Percentiles rank a stretch among this genome's conserved stretches.
Conservation (phyloP, 1,140 invertebrate genomes). For the Drosophila sproati region DNA sequence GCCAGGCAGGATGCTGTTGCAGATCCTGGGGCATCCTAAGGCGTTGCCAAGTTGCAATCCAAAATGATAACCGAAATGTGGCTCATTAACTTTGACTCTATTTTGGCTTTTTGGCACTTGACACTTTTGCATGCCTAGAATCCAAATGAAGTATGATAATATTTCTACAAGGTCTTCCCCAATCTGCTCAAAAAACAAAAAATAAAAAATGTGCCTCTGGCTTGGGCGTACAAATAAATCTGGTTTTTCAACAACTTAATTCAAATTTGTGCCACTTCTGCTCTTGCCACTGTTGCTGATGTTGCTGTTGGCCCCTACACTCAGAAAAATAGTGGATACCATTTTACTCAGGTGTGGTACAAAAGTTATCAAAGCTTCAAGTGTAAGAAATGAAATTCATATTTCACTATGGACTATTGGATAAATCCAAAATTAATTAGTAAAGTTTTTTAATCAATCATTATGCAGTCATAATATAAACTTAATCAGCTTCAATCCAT, state of each 20-base stretch:
- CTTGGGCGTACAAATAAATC: conserved; percentile 64
- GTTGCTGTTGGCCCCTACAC: background rate
- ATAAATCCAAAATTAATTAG: too few species aligned
- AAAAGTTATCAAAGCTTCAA: too few species aligned
- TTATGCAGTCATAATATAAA: too few species aligned
- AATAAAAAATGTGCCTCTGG: background rate
- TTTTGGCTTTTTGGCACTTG: conserved; percentile 35
- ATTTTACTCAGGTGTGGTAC: too few species aligned
- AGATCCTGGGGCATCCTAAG: conserved; percentile 4
- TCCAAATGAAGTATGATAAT: conserved; percentile 73
- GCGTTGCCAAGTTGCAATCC: conserved; percentile 60
- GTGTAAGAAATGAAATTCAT: too few species aligned
- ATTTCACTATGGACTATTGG: too few species aligned
- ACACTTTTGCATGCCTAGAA: conserved; percentile 16
- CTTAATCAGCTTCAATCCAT: too few species aligned
- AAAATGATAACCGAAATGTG: conserved; percentile 74
- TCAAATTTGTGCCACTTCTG: conserved; percentile 54
- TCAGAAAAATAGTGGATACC: background rate
- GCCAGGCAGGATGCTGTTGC: conserved; percentile 35
- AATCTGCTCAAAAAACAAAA: too few species aligned
- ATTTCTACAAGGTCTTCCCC: conserved; percentile 22
- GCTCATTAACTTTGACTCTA: conserved; percentile 72
- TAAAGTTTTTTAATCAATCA: too few species aligned
- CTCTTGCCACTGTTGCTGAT: background rate
- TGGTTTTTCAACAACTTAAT: conserved; percentile 80